Evolutionary conservation across 2,888 invertebrate genomes (phyloP), one percentile per base, ranked within the genome.

Genomic region (Agrochola litura): DNA sequence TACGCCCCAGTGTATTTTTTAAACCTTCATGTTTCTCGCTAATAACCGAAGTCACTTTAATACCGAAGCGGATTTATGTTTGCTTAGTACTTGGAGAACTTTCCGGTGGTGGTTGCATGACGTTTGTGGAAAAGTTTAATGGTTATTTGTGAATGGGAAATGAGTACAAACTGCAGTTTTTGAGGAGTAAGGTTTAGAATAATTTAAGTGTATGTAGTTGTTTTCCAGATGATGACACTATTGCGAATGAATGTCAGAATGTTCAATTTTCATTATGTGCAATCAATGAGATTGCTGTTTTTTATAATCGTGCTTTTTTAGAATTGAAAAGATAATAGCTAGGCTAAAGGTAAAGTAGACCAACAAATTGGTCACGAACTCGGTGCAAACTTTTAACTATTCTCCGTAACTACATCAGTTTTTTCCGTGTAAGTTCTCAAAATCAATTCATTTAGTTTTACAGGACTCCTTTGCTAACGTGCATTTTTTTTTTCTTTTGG

Each of bases 1-100:
- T 88, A 88, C 82, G 76, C 80, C 76, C 76, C 81, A 69, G 70
- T 84, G 89, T 87, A 89, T 89, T 89, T 90, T 90, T 90, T 89
- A 82, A 90, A 79, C 80, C 88, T 89, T 89, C 88, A 84, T 89
- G 88, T 77, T 86, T 79, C 68, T 78, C 81, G 74, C 80, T 90
- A 86, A 81, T 87, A 86, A 87, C 83, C 75, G 73, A 77, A 88
- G 89, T 83, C 85, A 82, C 81, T 88, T 83, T 79, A 81, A 89
- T 88, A 86, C 78, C 54, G 65, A 83, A 77, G 81, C 73, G 73
- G 78, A 88, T 88, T 88, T 78, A 81, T 88, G 76, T 73, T 75
- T 77, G 72, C 82, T 73, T 88, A 78, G 83, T 81, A 79, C 76
- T 81, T 30, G 58, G 61, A 22, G 63, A 37, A 56, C 30, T 58